These are phyloP conservation scores for Nycticebus coucang DNA, from an alignment of 2,113 vertebrate genomes.

Conservation along the genomic window DNA sequence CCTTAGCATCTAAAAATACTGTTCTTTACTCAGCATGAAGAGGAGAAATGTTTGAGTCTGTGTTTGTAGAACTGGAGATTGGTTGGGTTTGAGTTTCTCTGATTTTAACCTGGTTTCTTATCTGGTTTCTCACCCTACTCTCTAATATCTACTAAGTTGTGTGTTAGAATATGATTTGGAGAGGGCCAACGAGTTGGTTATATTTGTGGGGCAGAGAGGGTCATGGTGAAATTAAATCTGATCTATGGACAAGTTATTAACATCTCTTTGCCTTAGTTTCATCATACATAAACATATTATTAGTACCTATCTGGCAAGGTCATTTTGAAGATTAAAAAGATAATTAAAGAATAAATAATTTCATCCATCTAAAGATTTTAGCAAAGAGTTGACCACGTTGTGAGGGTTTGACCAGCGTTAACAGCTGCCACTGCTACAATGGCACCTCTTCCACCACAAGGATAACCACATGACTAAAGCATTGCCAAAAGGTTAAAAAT, in stretches of 20 bases:
- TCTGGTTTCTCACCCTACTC: not conserved
- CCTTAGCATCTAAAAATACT: conserved; percentile 45
- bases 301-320: not conserved
- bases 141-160: not conserved
- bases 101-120: conserved; percentile 18
- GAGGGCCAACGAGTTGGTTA: not conserved
- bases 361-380: not conserved
- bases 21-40: not conserved
- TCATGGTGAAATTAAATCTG: conserved; percentile 21
- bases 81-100: not conserved
- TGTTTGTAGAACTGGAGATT: conserved; percentile 19
- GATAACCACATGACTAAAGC: not conserved
- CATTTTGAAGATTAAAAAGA: conserved; percentile 25
- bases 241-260: not conserved
- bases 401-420: not conserved
- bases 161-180: conserved; percentile 1
- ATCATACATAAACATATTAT: conserved; percentile 7
- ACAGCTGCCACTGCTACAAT: not conserved
- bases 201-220: conserved; percentile 27
- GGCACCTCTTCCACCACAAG: not conserved
- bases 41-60: not conserved
- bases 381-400: not conserved
- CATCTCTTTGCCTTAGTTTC: not conserved
- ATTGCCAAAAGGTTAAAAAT: not conserved
- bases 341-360: conserved; percentile 41